Conservation (phyloP, 2,113 vertebrate genomes). For the Vidua macroura region DNA sequence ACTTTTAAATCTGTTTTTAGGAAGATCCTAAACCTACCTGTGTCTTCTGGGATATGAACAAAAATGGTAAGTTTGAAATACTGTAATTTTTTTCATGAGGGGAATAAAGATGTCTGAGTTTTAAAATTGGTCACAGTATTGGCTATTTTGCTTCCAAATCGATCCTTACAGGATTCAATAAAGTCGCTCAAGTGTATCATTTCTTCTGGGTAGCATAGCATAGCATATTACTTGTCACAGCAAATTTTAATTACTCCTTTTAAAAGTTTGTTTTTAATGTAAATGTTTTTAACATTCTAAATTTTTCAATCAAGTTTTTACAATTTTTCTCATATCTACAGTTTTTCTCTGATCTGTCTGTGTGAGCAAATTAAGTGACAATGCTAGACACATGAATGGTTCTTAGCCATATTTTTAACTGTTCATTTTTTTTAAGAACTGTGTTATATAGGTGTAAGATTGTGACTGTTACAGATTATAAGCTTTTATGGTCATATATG, state of each 20-base stretch:
- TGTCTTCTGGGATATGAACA: conserved; percentile 91
- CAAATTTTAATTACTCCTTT: background rate
- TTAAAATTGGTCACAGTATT: background rate
- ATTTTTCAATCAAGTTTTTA: background rate
- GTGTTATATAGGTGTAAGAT: background rate
- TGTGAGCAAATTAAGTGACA: background rate
- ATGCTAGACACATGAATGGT: background rate
- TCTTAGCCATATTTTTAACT: background rate
- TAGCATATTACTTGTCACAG: background rate
- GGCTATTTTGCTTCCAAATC: background rate
- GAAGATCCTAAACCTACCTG: conserved; percentile 76
- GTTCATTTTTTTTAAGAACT: background rate
- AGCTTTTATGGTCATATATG: background rate
- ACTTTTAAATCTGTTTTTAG: conserved; percentile 68
- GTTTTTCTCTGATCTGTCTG: background rate
- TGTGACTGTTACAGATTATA: background rate
- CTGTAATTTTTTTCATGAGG: background rate
- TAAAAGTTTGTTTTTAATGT: background rate
- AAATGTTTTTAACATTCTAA: background rate
- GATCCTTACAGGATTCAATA: background rate
- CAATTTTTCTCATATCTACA: background rate
- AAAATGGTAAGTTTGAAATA: conserved; percentile 81
- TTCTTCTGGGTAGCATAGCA: background rate
- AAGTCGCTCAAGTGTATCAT: background rate
- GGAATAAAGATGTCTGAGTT: background rate